Evolutionary conservation across 92 coral and sea anemone species (phyloP), one percentile per base, ranked within the genome.

Genomic region (Anthopleura xanthogrammica): DNA sequence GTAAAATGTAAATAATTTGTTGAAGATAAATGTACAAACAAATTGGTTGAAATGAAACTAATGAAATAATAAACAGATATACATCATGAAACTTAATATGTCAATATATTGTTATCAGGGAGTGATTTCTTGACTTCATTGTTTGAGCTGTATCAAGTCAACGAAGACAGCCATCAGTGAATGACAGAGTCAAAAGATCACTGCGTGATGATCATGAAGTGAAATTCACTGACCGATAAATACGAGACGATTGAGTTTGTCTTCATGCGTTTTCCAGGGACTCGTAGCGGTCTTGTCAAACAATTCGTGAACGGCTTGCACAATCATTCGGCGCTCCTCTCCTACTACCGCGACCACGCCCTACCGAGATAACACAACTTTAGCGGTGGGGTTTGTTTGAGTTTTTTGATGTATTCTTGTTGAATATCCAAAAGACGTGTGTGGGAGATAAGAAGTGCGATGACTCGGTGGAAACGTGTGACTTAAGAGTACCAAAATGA

Each of bases 231-330:
- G 56, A 90, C 93, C 96, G 71, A 92, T 92, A 70, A 92, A 90
- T 13, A 92, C 89, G n/a, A 92, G 79, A 39, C 96, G 82, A 60
- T 89, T 90, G 17, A 88, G 60, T 60, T 90, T 84, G 60, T 90
- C 86, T 80, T 90, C 96, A 39, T 48, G 60, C 4, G 72, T 71
- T 12, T 22, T 64, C 96, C 96, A 92, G 0, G 77, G 77, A 39
- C 91, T 91, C 16, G 96, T 92, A 3, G 88, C 56, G 80, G 87
- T 83, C 76, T 92, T 92, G 78, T 92, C 96, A 88, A 92, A 92
- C 71, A 92, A 76, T 65, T 92, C 96, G 56, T 92, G 96, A 40
- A 92, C 96, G 60, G 90, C 96, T 90, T 92, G 96, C 41, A 92
- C 88, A 77, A 92, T 88, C 20, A 90, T 88, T 66, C 89, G 90